Evolutionary conservation across 2,113 vertebrate genomes (phyloP).

Genomic region (Phalacrocorax carbo): DNA sequence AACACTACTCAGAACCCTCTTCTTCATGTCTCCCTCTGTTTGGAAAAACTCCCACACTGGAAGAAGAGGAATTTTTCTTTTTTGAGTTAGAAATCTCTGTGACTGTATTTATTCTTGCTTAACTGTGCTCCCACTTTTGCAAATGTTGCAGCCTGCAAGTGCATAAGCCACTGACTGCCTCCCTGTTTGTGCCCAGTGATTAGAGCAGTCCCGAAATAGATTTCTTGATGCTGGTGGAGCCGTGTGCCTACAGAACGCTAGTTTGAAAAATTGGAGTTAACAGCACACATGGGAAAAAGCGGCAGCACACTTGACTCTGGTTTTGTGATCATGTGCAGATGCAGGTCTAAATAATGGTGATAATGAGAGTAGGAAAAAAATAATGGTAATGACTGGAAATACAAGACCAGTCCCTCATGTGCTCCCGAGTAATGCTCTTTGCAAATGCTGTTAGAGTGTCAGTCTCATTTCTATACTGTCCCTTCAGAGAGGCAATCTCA

Average conservation of each 20-base stretch:
- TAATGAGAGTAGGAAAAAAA: neutral
- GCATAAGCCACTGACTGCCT: neutral
- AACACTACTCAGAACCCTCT: neutral
- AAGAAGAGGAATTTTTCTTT: neutral
- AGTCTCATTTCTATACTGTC: neutral
- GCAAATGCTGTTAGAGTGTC: neutral
- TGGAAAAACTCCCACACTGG: neutral
- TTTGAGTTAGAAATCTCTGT: neutral
- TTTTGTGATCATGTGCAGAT: neutral
- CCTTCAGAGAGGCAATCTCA: neutral
- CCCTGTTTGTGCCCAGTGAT: neutral
- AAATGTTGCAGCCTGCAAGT: neutral
- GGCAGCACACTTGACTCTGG: neutral
- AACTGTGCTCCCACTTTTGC: neutral
- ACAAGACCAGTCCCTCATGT: neutral
- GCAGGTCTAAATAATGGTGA: neutral
- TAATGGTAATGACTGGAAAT: neutral
- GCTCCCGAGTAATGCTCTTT: neutral
- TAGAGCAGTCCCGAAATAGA: neutral
- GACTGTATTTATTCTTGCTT: neutral
- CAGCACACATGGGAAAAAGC: neutral
- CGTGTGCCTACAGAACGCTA: rapidly evolving
- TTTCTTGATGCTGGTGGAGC: neutral
- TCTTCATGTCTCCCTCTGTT: neutral
- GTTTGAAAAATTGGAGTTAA: neutral